These are phyloP conservation scores for Allolobophora icterica DNA, from an alignment of 2,888 invertebrate genomes.

Conservation along the genomic window DNA sequence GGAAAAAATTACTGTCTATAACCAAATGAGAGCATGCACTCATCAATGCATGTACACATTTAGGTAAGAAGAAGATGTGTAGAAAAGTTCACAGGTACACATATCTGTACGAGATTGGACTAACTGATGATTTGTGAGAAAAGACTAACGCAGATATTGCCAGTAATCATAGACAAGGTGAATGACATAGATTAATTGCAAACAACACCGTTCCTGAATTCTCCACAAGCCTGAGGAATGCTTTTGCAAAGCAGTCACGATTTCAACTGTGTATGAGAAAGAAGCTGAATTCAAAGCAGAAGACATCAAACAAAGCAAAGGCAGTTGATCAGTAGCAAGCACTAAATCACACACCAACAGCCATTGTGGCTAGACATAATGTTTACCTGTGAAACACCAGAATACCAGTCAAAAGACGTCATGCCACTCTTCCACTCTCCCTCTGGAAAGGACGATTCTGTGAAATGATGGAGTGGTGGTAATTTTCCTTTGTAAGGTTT, in stretches of 20 bases:
- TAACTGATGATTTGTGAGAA: background rate
- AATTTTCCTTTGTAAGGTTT: background rate
- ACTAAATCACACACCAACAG: background rate
- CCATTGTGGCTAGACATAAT: background rate
- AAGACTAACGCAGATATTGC: background rate
- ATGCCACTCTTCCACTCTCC: background rate
- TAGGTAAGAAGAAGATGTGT: background rate
- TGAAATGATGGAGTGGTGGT: background rate
- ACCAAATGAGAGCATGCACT: no score
- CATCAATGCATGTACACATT: no score
- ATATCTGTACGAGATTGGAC: background rate
- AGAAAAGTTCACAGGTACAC: background rate
- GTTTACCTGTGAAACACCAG: constrained; percentile 19
- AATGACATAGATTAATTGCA: background rate
- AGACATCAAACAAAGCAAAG: background rate
- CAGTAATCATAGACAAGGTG: background rate
- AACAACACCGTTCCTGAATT: background rate
- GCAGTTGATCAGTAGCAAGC: background rate
- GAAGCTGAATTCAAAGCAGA: background rate
- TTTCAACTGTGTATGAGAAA: background rate
- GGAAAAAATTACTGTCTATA: no score
- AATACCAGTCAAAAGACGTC: constrained; percentile 22
- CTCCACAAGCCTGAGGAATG: background rate
- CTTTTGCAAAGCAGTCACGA: background rate
- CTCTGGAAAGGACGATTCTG: background rate